These are phyloP conservation scores for Salpingus planirostris DNA, from an alignment of 2,888 invertebrate species.

Conservation along the genomic window DNA sequence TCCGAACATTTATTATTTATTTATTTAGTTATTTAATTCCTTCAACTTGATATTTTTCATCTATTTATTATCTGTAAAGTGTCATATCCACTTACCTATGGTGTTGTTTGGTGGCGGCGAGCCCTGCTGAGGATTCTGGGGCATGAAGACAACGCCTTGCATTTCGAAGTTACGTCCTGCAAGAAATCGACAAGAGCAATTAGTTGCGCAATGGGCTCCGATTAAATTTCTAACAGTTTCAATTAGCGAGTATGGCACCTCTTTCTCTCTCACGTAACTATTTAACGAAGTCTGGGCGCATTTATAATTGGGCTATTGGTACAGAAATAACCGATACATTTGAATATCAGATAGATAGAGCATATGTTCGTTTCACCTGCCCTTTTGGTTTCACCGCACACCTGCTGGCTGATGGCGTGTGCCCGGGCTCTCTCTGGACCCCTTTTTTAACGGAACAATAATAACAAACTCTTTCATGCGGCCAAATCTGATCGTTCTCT, in stretches of 20 bases:
- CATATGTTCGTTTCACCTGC: slow-evolving; percentile 37
- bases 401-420: slow-evolving; percentile 35
- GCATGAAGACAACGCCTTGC: slow-evolving; percentile 39
- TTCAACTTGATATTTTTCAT: no score
- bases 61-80: no score
- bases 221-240: no score
- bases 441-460: slow-evolving; percentile 11
- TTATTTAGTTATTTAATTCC: no score
- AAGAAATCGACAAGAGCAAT: no score
- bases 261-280: no score
- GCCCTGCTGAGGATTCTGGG: slow-evolving; percentile 37
- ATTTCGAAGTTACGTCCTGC: slow-evolving; percentile 37
- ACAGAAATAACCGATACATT: slow-evolving; percentile 18
- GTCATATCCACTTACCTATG: slow-evolving; percentile 32
- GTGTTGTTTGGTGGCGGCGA: slow-evolving; percentile 34
- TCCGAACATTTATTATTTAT: no score
- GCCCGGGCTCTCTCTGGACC: slow-evolving; percentile 20
- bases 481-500: slow-evolving; percentile 1
- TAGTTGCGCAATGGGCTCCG: no score
- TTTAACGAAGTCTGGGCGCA: no score
- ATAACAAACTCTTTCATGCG: slow-evolving; percentile 1
- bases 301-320: slow-evolving; percentile 3
- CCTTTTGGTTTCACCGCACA: slow-evolving; percentile 25
- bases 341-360: slow-evolving; percentile 28
- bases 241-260: no score